phyloP scores from a whole-genome alignment of 2,113 vertebrate genomes.

The Sterrhoptilus dennistouni region DNA sequence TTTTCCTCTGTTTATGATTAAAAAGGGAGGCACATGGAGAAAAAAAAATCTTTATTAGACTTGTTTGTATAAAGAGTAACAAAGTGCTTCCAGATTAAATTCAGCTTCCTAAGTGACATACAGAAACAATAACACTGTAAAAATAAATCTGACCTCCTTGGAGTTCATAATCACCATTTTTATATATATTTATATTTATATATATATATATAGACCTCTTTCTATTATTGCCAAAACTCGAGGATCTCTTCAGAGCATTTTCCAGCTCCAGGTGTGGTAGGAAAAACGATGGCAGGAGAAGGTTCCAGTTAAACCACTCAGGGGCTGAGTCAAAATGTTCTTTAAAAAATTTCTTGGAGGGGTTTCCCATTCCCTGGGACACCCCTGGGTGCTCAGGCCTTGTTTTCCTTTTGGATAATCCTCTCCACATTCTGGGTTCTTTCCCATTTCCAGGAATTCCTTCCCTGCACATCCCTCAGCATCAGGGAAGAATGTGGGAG shows the following conservation, averaged over 20 bases:
- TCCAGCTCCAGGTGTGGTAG: background rate
- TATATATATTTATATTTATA: background rate
- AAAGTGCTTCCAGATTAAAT: constrained; percentile 75
- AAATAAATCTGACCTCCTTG: constrained; percentile 40
- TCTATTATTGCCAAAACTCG: background rate
- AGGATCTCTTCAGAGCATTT: background rate
- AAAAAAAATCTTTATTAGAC: constrained; percentile 49
- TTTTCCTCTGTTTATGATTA: background rate
- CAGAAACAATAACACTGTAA: constrained; percentile 55
- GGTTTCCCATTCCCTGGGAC: background rate
- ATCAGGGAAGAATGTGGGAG: rapidly evolving
- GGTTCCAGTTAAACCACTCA: background rate
- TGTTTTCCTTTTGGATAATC: too few relatives aligned
- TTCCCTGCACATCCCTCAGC: background rate
- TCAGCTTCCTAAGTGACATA: constrained; percentile 45
- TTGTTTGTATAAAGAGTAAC: constrained; percentile 80
- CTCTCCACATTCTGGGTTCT: background rate
- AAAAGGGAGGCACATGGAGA: background rate
- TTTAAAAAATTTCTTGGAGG: background rate
- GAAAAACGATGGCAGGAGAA: background rate
- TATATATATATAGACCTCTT: background rate
- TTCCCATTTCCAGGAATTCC: background rate
- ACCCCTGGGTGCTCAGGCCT: background rate
- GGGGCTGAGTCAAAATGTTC: background rate
- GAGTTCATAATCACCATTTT: constrained; percentile 38